Conservation (phyloP, 1,140 invertebrate genomes). For the Asbolus verrucosus region DNA sequence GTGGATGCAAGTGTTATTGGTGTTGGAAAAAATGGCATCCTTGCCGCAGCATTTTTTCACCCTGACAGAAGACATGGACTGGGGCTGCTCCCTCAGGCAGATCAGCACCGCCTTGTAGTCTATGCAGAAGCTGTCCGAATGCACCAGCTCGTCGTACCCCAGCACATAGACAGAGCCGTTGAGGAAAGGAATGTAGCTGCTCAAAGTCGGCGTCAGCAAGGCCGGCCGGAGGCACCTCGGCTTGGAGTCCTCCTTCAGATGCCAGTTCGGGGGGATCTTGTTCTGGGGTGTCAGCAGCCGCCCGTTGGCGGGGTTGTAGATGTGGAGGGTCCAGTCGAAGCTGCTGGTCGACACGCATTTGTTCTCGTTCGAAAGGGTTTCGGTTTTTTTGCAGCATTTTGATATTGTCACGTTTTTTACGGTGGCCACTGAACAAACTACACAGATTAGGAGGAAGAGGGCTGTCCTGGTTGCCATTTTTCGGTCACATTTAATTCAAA, state of each 20-base stretch:
- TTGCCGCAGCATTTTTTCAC: constrained; percentile 72
- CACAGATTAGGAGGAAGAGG: not conserved
- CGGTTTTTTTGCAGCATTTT: constrained; percentile 55
- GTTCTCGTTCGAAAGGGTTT: constrained; percentile 48
- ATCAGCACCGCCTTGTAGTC: constrained; percentile 55
- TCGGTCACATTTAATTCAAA: no score
- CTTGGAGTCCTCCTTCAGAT: constrained; percentile 48
- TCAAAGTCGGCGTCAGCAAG: constrained; percentile 31
- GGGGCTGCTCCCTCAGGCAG: constrained; percentile 50
- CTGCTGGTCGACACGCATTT: constrained; percentile 43
- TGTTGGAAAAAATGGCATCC: constrained; percentile 70
- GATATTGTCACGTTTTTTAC: constrained; percentile 47
- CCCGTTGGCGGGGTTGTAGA: constrained; percentile 48
- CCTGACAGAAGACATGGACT: constrained; percentile 52
- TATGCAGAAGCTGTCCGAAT: constrained; percentile 56
- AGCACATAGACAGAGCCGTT: constrained; percentile 56
- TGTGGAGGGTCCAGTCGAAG: constrained; percentile 52
- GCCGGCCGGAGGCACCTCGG: constrained; percentile 51
- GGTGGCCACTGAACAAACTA: not conserved
- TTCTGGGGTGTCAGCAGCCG: constrained; percentile 45
- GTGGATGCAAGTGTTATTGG: constrained; percentile 63
- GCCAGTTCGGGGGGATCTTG: constrained; percentile 55
- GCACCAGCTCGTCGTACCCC: constrained; percentile 52
- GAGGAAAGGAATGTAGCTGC: constrained; percentile 52
- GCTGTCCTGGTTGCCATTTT: not conserved